A percentile compares a stretch with the other conserved stretches of the same genome.
phyloP scores from a whole-genome alignment of 2,888 invertebrate genomes.

The Tryphoninae sp. region DNA sequence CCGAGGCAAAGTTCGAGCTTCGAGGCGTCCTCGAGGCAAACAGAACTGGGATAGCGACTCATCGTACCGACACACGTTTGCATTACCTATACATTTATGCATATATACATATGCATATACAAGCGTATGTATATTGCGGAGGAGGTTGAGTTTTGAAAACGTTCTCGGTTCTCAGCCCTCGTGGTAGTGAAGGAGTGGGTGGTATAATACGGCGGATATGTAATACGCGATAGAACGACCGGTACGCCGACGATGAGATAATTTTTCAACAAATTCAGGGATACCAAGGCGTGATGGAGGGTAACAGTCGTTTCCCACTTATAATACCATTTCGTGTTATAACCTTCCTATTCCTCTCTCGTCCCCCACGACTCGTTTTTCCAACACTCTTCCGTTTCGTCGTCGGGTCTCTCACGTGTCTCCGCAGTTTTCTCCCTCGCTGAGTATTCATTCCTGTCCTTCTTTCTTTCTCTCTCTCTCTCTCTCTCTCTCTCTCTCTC shows the following conservation, averaged over 20 bases:
- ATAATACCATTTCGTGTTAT: conserved; percentile 65
- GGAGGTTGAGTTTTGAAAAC: conserved; percentile 29
- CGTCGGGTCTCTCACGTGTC: background rate
- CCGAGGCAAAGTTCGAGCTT: background rate
- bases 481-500: conserved; percentile 10
- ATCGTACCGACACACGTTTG: conserved; percentile 5
- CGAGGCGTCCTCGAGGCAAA: background rate
- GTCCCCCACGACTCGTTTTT: conserved; percentile 22
- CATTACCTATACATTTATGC: conserved; percentile 12
- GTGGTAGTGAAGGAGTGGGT: background rate
- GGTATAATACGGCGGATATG: conserved; percentile 16
- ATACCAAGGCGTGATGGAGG: conserved; percentile 63
- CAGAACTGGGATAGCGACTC: conserved; percentile 5
- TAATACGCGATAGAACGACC: conserved; percentile 19
- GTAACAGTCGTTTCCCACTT: conserved; percentile 61
- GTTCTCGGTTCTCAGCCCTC: conserved; percentile 23
- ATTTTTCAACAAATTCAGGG: conserved; percentile 66
- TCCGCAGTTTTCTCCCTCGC: background rate
- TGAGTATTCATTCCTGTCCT: background rate
- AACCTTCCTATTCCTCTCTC: conserved; percentile 37
- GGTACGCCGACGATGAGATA: conserved; percentile 32
- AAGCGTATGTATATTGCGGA: background rate
- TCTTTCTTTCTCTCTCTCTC: conserved; percentile 1
- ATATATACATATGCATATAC: conserved; percentile 6
- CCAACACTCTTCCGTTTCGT: conserved; percentile 15